Conservation (phyloP, 35 echinoderm and acorn worm species). For the Apostichopus californicus region DNA sequence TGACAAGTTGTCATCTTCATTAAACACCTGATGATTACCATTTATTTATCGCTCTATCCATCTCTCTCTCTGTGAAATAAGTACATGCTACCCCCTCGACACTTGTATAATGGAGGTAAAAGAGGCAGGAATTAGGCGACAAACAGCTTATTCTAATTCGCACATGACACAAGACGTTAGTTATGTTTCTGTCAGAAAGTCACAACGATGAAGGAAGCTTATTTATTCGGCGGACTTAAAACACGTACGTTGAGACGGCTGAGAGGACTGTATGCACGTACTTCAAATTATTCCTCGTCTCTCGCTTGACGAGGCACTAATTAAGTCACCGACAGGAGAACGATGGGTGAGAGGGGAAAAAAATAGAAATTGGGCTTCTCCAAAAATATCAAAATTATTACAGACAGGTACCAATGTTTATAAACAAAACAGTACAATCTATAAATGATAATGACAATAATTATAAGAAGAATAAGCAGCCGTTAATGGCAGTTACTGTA, state of each 20-base stretch:
- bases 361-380: too few species aligned
- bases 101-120: conserved; percentile 42
- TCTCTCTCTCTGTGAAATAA: conserved; percentile 32
- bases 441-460: too few species aligned
- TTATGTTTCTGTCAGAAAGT: conserved; percentile 19
- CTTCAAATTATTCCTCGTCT: not conserved
- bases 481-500: too few species aligned
- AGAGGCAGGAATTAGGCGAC: conserved; percentile 40
- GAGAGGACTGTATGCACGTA: not conserved
- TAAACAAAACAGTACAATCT: too few species aligned
- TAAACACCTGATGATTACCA: conserved; percentile 32
- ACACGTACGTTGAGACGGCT: not conserved
- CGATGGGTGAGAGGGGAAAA: not conserved
- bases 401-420: too few species aligned
- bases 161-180: conserved; percentile 47
- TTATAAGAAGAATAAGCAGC: too few species aligned
- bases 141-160: conserved; percentile 36
- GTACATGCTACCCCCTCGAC: conserved; percentile 37
- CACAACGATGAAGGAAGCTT: conserved; percentile 24
- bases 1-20: conserved; percentile 44
- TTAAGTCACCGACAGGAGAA: not conserved
- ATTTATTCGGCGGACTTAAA: not conserved
- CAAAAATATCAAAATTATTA: too few species aligned
- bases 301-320: not conserved
- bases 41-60: conserved; percentile 40